Evolutionary conservation across 2,113 vertebrate genomes (phyloP), one percentile per base, ranked within the genome.

Genomic region (Psilopsiagon aymara): DNA sequence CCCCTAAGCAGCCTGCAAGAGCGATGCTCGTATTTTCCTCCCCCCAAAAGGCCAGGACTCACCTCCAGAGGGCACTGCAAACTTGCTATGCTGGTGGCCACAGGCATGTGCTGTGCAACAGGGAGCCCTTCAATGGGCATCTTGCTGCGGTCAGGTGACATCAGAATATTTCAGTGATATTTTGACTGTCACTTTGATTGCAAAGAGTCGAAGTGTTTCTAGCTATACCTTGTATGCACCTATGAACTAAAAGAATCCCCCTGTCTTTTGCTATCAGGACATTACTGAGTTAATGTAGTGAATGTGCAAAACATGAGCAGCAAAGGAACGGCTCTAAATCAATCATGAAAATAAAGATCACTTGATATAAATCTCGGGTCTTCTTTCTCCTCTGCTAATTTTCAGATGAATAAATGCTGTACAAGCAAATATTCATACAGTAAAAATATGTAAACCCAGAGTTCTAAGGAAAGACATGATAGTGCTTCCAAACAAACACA

Each of bases 1-100:
- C 13, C 20, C 46, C 4, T 8, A 16, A 70, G 81, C 67, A 55
- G 20, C 39, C 55, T 44, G 0, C 5, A 37, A 43, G 37, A 60
- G 29, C 21, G 16, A 8, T 19, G 62, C 28, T 74, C 2, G 0
- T 17, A 1, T 43, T 62, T 87, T 47, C 28, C 27, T 16, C 7
- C 47, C 49, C 6, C 16, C 6, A 17, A 19, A 66, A 80, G 21
- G 27, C 33, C 44, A 52, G 64, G 43, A 24, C 39, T 81, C 9
- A 1, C 96, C 96, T 97, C 77, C 93, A 97, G 97, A 96, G 96
- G 96, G 96, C 95, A 95, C 94, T 97, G 88, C 88, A 43, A 96
- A 94, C 96, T 88, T 96, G 88, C 95, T 75, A 64, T 84, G 86
- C 60, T 59, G 25, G 49, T 88, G 70, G 67, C 55, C 80, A 77